phyloP scores from a whole-genome alignment of 53 echinoderm and acorn worm species.

The Holothuria leucospilota region DNA sequence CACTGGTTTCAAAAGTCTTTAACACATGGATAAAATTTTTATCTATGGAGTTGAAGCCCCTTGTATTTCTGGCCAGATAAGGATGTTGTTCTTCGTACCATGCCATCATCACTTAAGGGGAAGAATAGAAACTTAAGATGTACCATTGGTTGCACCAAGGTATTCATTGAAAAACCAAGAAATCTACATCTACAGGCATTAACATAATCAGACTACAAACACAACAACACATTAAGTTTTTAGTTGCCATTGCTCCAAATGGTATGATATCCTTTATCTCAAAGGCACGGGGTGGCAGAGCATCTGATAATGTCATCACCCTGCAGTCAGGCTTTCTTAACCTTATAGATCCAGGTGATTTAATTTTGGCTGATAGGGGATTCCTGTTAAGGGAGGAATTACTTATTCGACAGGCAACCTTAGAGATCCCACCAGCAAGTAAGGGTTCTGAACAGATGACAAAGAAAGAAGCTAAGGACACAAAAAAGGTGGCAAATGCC shows the following conservation, averaged over 20 bases:
- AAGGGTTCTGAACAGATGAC: constrained; percentile 53
- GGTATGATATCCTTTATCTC: constrained; percentile 75
- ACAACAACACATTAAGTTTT: constrained; percentile 75
- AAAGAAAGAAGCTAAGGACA: constrained; percentile 17
- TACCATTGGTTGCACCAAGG: constrained; percentile 75
- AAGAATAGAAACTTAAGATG: constrained; percentile 45
- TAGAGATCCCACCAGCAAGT: constrained; percentile 68
- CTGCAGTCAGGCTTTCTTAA: constrained; percentile 59
- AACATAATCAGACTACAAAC: constrained; percentile 81
- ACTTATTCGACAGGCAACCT: constrained; percentile 22
- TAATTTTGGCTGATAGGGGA: constrained; percentile 10
- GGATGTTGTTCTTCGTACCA: not conserved
- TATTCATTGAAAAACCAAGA: constrained; percentile 68
- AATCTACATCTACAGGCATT: constrained; percentile 55
- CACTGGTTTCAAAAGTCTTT: too few relatives aligned
- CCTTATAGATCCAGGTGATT: constrained; percentile 67
- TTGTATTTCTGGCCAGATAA: constrained; percentile 62
- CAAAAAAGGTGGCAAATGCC: constrained; percentile 68
- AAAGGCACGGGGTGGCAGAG: constrained; percentile 73
- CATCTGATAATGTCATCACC: constrained; percentile 63
- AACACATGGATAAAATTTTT: constrained; percentile 70
- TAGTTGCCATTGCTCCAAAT: constrained; percentile 74
- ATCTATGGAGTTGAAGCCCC: constrained; percentile 40
- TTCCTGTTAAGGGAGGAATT: constrained; percentile 54
- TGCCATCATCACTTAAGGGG: constrained; percentile 27